These are phyloP conservation scores for Delphinus delphis DNA, from an alignment of 2,113 vertebrate species.

Conservation along the genomic window DNA sequence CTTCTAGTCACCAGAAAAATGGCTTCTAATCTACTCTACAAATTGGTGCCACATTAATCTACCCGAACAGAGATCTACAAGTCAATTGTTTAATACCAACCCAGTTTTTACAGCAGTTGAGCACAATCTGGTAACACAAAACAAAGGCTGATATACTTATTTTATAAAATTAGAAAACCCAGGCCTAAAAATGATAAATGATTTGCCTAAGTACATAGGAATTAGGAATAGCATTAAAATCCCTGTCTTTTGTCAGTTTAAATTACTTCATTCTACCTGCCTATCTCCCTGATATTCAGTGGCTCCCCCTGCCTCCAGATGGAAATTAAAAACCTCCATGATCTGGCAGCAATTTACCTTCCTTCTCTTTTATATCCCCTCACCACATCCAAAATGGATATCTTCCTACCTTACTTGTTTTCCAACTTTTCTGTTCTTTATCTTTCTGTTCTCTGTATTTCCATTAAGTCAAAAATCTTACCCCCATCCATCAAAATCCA, in stretches of 20 bases:
- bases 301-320: neutral
- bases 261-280: neutral
- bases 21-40: neutral
- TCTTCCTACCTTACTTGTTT: neutral
- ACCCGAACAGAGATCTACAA: neutral
- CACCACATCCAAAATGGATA: neutral
- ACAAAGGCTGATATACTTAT: neutral
- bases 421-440: neutral
- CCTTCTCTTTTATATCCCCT: neutral
- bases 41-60: constrained; percentile 22
- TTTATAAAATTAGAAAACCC: constrained; percentile 4
- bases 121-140: neutral
- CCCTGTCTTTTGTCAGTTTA: neutral
- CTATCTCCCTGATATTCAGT: neutral
- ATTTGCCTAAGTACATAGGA: neutral
- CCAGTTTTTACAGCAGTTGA: neutral
- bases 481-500: neutral
- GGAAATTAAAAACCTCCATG: neutral
- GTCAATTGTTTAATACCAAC: neutral
- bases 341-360: neutral
- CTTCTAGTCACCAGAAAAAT: neutral
- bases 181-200: constrained; percentile 6
- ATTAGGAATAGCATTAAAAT: neutral
- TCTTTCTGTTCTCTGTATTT: neutral
- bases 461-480: neutral